Evolutionary conservation across 2,888 invertebrate species (phyloP), one percentile per base, ranked within the genome.

Genomic region (Sabatieria punctata): DNA sequence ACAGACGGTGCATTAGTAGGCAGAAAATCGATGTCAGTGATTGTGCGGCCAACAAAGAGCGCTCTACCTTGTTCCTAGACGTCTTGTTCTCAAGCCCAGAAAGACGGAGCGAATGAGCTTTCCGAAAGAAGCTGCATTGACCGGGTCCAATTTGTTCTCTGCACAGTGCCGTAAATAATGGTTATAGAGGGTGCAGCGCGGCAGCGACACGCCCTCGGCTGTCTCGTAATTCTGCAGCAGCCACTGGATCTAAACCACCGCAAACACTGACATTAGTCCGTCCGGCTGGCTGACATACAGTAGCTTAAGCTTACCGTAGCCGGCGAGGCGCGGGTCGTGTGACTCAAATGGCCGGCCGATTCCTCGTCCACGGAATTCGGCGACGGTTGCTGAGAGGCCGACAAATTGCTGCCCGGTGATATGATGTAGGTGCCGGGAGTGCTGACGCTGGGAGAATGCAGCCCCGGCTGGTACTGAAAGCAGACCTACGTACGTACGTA

Each of bases 121-220:
- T 52, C 97, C 97, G 73, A 99, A 99, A 30, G 91, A 93, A 8
- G 97, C 97, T 35, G 95, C 93, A 73, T 99, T 99, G 52, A 99
- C 93, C 0, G 97, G 93, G 67, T 95, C 95, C 55, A 97, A 74
- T 66, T 86, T 88, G 66, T 86, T 80, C 49, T 74, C 72, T 41
- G 63, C 61, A 57, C 95, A 99, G 70, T 99, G 95, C 22, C 86
- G 79, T 60, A 91, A 76, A 69, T 97, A 97, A 71, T 97, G 95
- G 61, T 84, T 82, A 72, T 97, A 97, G 30, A 97, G 75, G 1
- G 91, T 93, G 33, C 89, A 89, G 37, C 95, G 78, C 1, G 93
- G 91, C 48, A 89, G 62, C 45, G 85, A 85, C 21, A 88, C 86
- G 18, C 82, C 82, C 65, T 97, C 95, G 2, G 91, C 89, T 37